A percentile compares a stretch with the other conserved stretches of the same genome.
phyloP scores from a whole-genome alignment of 2,797 vertebrate genomes.

The Pithecia hirsuta region DNA sequence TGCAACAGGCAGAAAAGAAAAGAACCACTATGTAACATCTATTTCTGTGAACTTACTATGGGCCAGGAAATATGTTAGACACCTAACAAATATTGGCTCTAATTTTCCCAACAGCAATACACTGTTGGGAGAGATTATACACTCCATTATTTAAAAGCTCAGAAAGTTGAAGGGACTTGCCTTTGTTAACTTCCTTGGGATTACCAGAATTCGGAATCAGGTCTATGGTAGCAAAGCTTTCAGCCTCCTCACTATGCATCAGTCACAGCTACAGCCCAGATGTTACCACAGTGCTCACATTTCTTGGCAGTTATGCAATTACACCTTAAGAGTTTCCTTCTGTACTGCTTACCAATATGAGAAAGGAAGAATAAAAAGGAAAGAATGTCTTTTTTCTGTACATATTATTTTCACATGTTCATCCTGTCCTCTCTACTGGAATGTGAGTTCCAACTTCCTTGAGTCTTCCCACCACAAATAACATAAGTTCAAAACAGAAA shows the following conservation, averaged over 20 bases:
- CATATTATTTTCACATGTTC: slow-evolving; percentile 53
- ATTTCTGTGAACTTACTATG: neutral
- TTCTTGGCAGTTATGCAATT: slow-evolving; percentile 53
- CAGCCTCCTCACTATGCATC: neutral
- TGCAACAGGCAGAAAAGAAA: neutral
- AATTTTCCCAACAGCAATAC: neutral
- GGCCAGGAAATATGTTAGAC: neutral
- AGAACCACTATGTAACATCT: neutral
- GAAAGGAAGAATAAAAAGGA: slow-evolving; percentile 50
- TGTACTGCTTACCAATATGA: slow-evolving; percentile 63
- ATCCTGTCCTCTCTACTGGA: slow-evolving; percentile 12
- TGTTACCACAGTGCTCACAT: neutral
- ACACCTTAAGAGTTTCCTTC: slow-evolving; percentile 31
- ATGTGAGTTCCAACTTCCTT: neutral
- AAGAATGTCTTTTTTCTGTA: slow-evolving; percentile 43
- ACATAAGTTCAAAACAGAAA: neutral
- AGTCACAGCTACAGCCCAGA: neutral
- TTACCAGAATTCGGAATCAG: neutral
- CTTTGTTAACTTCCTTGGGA: neutral
- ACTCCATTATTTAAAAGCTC: neutral
- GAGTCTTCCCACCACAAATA: neutral
- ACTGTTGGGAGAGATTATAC: neutral
- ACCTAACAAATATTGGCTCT: neutral
- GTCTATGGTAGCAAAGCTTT: neutral
- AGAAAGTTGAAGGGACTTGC: neutral